Base-by-base conservation (phyloP, 2,113 vertebrate genomes). In the Chinchilla lanigera region DNA sequence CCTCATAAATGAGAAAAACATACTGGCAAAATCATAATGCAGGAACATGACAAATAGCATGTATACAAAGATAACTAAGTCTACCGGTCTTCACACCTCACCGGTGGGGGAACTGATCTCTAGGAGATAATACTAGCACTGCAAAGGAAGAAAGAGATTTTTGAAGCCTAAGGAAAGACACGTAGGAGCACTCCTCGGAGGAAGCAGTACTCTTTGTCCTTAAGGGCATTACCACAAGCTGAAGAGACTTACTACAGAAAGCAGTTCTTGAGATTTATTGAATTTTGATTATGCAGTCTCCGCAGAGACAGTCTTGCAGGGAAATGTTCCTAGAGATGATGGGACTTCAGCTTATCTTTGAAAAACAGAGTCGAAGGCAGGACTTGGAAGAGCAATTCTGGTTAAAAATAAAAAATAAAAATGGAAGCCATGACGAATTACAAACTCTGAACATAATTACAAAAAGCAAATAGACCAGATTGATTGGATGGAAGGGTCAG, bases 321-420 rank as follows among this genome's bases (percentile, higher is more conserved):
- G 28, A 85, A 93, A 81, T 4, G 0, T 41, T 90, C 30, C 12
- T 86, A 28, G 3, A 26, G 7, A 67, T 82, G 11, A 26, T 58
- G 4, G 9, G 44, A 65, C 26, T 93, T 90, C 38, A 88, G 22
- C 13, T 82, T 41, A 91, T 19, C 41, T 77, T 95, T 95, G 67
- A 91, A 92, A 97, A 60, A 56, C 77, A 86, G 28, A 85, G 58
- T 73, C 38, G 60, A 84, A 95, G 50, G 56, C 30, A 93, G 33
- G 4, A 65, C 35, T 90, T 96, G 5, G 82, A 96, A 96, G 65
- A 91, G 26, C 7, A 28, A 33, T 93, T 84, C 52, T 81, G 14
- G 20, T 28, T 20, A 17, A 33, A 73, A 90, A 87, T 71, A 63
- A 50, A 90, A 44, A 7, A 4, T 35, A 61, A 78, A 50, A 67